These are phyloP conservation scores for Ciconia maguari DNA, from an alignment of 2,113 vertebrate genomes.

Conservation along the genomic window DNA sequence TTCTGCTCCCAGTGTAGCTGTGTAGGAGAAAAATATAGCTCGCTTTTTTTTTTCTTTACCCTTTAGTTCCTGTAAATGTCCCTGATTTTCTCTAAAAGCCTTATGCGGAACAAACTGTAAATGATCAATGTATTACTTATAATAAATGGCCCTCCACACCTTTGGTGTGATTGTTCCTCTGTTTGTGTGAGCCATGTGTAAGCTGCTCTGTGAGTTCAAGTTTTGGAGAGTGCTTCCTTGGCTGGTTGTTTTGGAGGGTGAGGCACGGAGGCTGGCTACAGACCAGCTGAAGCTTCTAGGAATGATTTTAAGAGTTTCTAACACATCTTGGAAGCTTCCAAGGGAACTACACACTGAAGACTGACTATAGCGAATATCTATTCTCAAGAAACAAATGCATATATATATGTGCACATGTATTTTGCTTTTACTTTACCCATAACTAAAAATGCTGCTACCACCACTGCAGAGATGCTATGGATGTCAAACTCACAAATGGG, in stretches of 20 bases:
- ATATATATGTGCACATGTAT: fast-evolving
- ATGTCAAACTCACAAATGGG: not conserved
- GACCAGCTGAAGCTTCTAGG: not conserved
- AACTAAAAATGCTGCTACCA: not conserved
- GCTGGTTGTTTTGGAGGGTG: not conserved
- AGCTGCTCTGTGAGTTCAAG: not conserved
- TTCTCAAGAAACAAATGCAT: not conserved
- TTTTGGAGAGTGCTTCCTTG: not conserved
- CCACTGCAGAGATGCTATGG: not conserved
- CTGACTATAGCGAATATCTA: not conserved
- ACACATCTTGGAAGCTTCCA: not conserved
- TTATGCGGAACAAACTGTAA: not conserved
- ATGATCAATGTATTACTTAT: not conserved
- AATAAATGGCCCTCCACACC: not conserved
- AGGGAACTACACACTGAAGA: not conserved
- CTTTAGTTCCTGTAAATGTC: not conserved
- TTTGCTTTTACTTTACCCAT: not conserved
- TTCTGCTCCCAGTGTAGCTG: not conserved
- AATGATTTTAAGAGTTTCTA: not conserved
- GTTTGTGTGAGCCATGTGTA: not conserved
- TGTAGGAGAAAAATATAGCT: not conserved
- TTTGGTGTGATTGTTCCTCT: not conserved
- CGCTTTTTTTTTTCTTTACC: not conserved
- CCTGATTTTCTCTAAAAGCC: not conserved
- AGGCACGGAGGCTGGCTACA: not conserved